Evolutionary conservation across 1,140 invertebrate species (phyloP), one percentile per base, ranked within the genome.

Genomic region (Callitettix versicolor): DNA sequence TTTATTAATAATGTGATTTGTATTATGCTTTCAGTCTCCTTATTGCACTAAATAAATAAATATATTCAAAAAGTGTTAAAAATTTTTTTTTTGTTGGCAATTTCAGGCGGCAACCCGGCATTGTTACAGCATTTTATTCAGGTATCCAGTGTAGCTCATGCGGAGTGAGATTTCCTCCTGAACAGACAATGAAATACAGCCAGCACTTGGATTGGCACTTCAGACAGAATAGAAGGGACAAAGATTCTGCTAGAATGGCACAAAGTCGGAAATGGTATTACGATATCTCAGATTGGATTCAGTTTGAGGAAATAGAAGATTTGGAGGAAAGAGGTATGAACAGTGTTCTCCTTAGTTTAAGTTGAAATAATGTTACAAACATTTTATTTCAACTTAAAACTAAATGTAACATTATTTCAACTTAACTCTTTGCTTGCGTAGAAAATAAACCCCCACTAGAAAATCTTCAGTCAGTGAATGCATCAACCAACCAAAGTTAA

Each of bases 161-260:
- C 73, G 93, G 93, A 15, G 80, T 88, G 22, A 76, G 95, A 38
- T 97, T 96, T 69, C 82, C 85, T 11, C 82, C 88, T 0, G 86
- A 91, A 67, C 82, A 90, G 63, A 91, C 88, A 1, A 85, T 89
- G 24, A 80, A 84, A 51, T 90, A 97, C 67, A 88, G 88, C 58
- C 87, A 92, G 67, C 95, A 97, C 73, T 76, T 97, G 24, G 93
- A 98, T 71, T 97, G 95, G 94, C 95, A 98, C 73, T 97, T 97
- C 71, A 73, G 93, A 9, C 88, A 92, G 68, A 98, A 98, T 70
- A 74, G 91, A 9, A 75, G 84, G 41, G 91, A 92, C 63, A 82
- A 89, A 55, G 88, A 92, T 63, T 86, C 87, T 1, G 81, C 84
- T 0, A 78, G 86, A 20, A 85, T 90, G 46, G 86, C 89, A 0